These are phyloP conservation scores for Heliconius hermathena DNA, from an alignment of 1,140 invertebrate genomes.

Conservation along the genomic window DNA sequence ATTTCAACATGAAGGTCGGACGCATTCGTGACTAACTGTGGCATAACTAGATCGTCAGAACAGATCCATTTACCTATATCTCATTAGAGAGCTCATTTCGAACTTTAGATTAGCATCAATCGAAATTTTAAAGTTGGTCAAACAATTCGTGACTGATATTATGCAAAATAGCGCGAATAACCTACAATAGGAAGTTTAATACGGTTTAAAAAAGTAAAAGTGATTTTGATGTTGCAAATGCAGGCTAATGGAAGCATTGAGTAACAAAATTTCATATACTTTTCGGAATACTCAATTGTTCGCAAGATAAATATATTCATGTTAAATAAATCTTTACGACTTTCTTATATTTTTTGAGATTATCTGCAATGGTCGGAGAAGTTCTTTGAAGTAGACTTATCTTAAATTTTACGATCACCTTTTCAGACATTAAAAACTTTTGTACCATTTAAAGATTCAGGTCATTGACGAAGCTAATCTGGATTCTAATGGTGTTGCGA, in stretches of 20 bases:
- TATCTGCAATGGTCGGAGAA: conserved; percentile 8
- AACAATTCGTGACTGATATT: conserved; percentile 62
- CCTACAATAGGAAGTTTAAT: conserved; percentile 55
- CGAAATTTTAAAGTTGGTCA: conserved; percentile 58
- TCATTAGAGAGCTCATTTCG: conserved; percentile 58
- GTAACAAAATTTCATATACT: background rate
- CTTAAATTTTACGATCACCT: conserved; percentile 34
- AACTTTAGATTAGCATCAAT: conserved; percentile 62
- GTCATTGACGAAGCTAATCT: conserved; percentile 58
- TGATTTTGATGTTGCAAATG: conserved; percentile 43
- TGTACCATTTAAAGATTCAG: conserved; percentile 54
- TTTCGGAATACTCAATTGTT: background rate
- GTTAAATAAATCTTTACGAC: background rate
- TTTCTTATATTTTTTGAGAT: background rate
- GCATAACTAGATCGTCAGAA: conserved; percentile 68
- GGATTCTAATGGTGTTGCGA: conserved; percentile 62
- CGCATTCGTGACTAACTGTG: conserved; percentile 62
- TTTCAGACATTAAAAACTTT: conserved; percentile 44
- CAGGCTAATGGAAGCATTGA: conserved; percentile 17
- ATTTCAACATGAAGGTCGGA: conserved; percentile 70
- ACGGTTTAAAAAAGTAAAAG: conserved; percentile 48
- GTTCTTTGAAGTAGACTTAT: conserved; percentile 31
- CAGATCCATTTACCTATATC: conserved; percentile 62
- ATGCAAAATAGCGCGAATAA: conserved; percentile 65
- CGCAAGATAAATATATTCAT: background rate